Percentiles rank a stretch among this genome's conserved stretches.
phyloP scores from a whole-genome alignment of 2,113 vertebrate species.

The Prionailurus viverrinus region DNA sequence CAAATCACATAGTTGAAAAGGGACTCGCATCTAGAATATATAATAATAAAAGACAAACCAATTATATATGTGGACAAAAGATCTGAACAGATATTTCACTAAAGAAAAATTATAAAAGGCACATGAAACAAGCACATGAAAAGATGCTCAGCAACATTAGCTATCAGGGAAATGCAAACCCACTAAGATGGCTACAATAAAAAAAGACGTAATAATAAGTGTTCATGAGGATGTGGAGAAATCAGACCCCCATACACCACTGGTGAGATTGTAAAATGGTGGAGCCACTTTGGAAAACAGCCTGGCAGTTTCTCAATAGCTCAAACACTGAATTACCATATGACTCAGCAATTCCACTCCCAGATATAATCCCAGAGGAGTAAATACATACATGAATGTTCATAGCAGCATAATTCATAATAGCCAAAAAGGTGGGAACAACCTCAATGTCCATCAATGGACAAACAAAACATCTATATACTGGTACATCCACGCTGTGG shows the following conservation, averaged over 20 bases:
- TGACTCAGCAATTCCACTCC: not conserved
- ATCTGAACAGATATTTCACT: not conserved
- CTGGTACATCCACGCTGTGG: too few relatives aligned
- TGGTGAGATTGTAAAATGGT: not conserved
- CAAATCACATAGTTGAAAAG: not conserved
- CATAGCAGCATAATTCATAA: not conserved
- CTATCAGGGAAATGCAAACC: not conserved
- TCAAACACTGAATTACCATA: not conserved
- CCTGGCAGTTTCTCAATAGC: not conserved
- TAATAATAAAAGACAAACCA: not conserved
- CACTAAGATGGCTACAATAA: too few relatives aligned
- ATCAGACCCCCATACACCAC: not conserved
- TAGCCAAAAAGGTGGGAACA: not conserved
- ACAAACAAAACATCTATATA: not conserved
- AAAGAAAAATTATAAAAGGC: not conserved
- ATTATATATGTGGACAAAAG: not conserved
- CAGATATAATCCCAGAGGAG: not conserved
- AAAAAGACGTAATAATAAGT: not conserved
- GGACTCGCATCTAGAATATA: not conserved
- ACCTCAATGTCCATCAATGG: not conserved
- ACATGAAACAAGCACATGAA: not conserved
- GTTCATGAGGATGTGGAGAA: not conserved
- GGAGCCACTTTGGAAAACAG: not conserved
- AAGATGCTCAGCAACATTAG: not conserved
- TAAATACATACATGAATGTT: not conserved